phyloP scores from a whole-genome alignment of 2,113 vertebrate genomes.

The Hippoglossus stenolepis region DNA sequence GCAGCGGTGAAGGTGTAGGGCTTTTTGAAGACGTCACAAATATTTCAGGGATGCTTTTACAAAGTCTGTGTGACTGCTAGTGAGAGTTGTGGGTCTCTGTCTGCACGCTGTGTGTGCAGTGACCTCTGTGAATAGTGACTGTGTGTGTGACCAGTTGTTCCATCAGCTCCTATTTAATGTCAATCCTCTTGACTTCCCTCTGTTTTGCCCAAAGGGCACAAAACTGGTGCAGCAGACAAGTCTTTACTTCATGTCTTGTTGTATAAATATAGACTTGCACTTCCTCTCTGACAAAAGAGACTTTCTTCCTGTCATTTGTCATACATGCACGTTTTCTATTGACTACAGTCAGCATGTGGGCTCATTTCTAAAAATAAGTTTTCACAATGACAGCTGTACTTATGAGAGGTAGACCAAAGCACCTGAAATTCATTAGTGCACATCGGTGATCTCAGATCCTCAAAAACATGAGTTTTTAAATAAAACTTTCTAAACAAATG shows the following conservation, averaged over 20 bases:
- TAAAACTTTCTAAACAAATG: slow-evolving; percentile 45
- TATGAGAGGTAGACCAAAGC: background rate
- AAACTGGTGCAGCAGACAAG: slow-evolving; percentile 34
- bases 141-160: slow-evolving; percentile 48
- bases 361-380: slow-evolving; percentile 1
- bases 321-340: background rate
- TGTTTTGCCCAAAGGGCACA: slow-evolving; percentile 43
- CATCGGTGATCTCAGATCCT: background rate
- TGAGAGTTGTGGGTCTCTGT: slow-evolving; percentile 1
- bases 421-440: slow-evolving; percentile 14
- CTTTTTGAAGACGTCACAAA: background rate
- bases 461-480: slow-evolving; percentile 19
- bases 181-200: slow-evolving; percentile 33
- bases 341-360: background rate
- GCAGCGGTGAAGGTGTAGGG: slow-evolving; percentile 6
- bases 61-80: background rate
- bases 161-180: slow-evolving; percentile 50
- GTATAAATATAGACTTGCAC: slow-evolving; percentile 12
- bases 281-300: slow-evolving; percentile 21
- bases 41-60: slow-evolving; percentile 3
- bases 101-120: slow-evolving; percentile 17
- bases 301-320: slow-evolving; percentile 24
- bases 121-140: slow-evolving; percentile 24
- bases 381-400: background rate
- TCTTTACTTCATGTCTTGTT: slow-evolving; percentile 34